phyloP scores from a whole-genome alignment of 2,113 vertebrate genomes.

The Epinephelus moara region DNA sequence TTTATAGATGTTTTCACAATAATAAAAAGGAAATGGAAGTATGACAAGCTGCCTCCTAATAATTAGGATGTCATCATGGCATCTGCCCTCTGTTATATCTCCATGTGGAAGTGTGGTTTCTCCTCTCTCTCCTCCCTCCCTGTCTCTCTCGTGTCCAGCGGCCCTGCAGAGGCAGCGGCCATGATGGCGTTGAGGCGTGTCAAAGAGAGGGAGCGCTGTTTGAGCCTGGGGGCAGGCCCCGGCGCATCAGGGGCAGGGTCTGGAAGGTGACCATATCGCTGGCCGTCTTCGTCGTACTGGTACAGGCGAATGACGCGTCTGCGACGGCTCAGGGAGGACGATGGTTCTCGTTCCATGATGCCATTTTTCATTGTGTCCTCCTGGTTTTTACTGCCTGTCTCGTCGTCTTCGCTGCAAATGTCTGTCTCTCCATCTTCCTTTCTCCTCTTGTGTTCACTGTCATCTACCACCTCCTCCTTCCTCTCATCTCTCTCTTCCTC shows the following conservation, averaged over 20 bases:
- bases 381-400: neutral
- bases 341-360: neutral
- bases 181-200: conserved; percentile 82
- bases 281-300: conserved; percentile 85
- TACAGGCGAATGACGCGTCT: conserved; percentile 82
- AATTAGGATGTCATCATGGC: neutral
- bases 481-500: neutral
- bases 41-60: conserved; percentile 20
- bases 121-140: neutral
- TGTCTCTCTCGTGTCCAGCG: conserved; percentile 31
- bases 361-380: neutral
- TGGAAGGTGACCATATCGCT: conserved; percentile 74
- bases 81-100: conserved; percentile 39
- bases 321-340: neutral
- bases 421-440: neutral
- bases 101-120: conserved; percentile 55
- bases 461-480: neutral
- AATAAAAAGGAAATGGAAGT: conserved; percentile 72
- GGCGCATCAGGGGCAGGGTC: neutral
- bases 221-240: conserved; percentile 33
- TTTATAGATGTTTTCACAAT: conserved; percentile 84
- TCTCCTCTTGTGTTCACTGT: neutral
- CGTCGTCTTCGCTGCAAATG: neutral
- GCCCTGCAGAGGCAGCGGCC: conserved; percentile 56
- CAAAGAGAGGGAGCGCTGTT: conserved; percentile 78